Percentiles rank a stretch among this genome's conserved stretches.
Conservation (phyloP, 2,113 vertebrate genomes). For the Vulpes vulpes region DNA sequence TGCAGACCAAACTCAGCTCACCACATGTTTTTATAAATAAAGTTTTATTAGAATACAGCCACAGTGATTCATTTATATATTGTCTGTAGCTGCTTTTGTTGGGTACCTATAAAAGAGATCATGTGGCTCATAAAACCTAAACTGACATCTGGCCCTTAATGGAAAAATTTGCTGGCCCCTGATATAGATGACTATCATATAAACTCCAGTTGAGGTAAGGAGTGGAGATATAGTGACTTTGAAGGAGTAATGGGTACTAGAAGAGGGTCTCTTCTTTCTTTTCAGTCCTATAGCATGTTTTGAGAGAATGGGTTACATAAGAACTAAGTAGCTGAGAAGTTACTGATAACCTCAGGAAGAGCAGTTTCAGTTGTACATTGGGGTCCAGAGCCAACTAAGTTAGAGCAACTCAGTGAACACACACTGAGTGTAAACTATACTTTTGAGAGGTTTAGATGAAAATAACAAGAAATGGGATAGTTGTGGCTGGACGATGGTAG, state of each 20-base stretch:
- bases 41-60: not conserved
- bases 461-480: not conserved
- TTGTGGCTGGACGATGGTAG: not conserved
- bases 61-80: not conserved
- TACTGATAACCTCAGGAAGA: not conserved
- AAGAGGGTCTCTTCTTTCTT: not conserved
- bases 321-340: not conserved
- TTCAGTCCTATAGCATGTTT: not conserved
- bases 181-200: not conserved
- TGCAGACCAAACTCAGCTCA: not conserved
- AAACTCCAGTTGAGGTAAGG: not conserved
- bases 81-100: not conserved
- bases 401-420: not conserved
- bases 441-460: slow-evolving; percentile 5
- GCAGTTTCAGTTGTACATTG: not conserved
- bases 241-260: not conserved
- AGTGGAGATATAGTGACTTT: not conserved
- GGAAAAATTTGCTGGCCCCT: not conserved
- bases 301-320: not conserved
- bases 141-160: not conserved
- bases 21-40: not conserved
- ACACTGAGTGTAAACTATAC: not conserved
- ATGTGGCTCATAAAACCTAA: not conserved
- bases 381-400: not conserved
- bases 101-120: not conserved